These are phyloP conservation scores for Manis javanica DNA, from an alignment of 2,797 vertebrate genomes.

Conservation along the genomic window DNA sequence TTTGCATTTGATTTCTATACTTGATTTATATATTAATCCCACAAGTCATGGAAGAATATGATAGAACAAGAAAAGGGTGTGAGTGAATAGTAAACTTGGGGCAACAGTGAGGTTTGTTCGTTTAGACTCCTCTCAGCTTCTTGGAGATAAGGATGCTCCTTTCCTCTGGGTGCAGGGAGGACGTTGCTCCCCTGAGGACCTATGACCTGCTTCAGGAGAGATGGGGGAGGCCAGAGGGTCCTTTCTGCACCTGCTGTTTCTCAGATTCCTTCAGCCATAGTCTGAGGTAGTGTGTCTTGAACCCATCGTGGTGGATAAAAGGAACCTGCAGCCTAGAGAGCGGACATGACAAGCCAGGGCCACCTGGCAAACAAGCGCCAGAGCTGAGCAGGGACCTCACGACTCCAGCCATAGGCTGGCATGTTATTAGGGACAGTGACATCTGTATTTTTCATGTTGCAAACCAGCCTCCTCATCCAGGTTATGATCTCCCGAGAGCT, in stretches of 20 bases:
- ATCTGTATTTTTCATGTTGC: background rate
- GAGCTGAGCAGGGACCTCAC: rapidly evolving
- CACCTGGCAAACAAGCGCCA: background rate
- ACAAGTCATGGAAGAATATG: too few species aligned
- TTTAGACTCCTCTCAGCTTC: background rate
- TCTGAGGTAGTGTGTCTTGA: background rate
- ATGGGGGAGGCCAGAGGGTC: background rate
- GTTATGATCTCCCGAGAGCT: background rate
- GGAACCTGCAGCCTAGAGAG: too few species aligned
- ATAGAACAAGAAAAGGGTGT: too few species aligned
- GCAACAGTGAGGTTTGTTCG: background rate
- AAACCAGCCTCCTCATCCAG: background rate
- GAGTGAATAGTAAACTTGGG: rapidly evolving
- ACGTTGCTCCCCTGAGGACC: rapidly evolving
- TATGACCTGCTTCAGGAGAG: background rate
- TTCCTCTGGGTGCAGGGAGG: background rate
- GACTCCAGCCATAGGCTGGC: background rate
- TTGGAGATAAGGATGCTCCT: rapidly evolving
- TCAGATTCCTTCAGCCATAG: background rate
- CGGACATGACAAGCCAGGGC: background rate
- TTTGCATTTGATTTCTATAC: too few species aligned
- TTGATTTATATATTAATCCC: too few species aligned
- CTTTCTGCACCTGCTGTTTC: background rate
- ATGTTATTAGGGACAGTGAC: background rate
- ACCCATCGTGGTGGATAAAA: too few species aligned